Base-by-base conservation (phyloP, 2,113 vertebrate species). In the Ceyx melanurus region DNA sequence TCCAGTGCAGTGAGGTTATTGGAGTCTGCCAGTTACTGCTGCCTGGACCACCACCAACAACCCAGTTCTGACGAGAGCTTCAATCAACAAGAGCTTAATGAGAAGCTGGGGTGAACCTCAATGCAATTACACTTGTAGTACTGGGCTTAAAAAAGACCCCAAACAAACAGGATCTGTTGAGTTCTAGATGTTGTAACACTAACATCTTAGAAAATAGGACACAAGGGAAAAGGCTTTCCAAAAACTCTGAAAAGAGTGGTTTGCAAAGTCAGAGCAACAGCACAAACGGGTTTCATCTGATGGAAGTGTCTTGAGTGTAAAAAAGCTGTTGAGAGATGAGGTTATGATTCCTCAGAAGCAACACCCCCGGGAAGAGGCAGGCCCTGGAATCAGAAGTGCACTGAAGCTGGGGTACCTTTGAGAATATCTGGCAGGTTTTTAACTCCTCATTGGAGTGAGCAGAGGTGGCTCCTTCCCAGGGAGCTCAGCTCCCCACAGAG, bases 381-480 rank as follows among this genome's bases (percentile, higher is more conserved):
- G n/a, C 37, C 21, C 42, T 7, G 13, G 62, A 54, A 35, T 5
- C 4, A 23, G 21, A 43, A 15, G 3, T 3, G 10, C 12, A 2
- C 5, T 6, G 3, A 57, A n/a, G 43, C 53, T 22, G 13, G 50
- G 67, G 9, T 3, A 3, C 22, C 19, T 15, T 25, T 70, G 19
- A 22, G 60, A 45, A 5, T n/a, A 21, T 0, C 5, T 7, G 8
- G 20, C 10, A 19, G 31, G 43, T 7, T 37, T 33, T 20, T 42
- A 53, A 6, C n/a, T 42, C 6, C 26, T 1, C 0, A 0, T 31
- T 20, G 6, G 29, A 11, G 66, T 0, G 33, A 29, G 5, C 5
- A 1, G 48, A 73, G 65, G 20, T 2, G 35, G 45, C 67, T 90
- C 62, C 66, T 64, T 37, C 20, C n/a, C 51, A 5, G n/a, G 0